Base-by-base conservation (phyloP, 2,888 invertebrate genomes). In the Chouioia cunea region DNA sequence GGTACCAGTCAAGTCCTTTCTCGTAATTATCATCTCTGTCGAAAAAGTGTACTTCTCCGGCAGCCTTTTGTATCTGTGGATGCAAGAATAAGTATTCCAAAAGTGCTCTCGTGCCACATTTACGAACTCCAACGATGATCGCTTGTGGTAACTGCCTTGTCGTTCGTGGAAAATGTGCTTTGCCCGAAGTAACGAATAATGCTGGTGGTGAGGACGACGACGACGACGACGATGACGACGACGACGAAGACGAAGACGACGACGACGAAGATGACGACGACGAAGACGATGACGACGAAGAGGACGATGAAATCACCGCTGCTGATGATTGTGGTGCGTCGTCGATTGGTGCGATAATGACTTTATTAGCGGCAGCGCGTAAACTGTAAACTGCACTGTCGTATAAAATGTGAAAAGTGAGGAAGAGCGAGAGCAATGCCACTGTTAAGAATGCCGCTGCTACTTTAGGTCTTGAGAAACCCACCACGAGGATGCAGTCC, bases 41-140 rank as follows among this genome's bases (percentile, higher is more conserved):
- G 86, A 99, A 99, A 88, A 97, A 99, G 86, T 99, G 98, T 46
- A 97, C 94, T 87, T 99, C 98, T 22, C 96, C 94, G 16, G 95
- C 93, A 1, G 97, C 96, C 82, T 95, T 96, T 85, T 95, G 95
- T 69, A 97, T 93, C 88, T 93, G 91, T 15, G 95, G 95, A 87
- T 99, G 98, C 60, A 98, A 90, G 84, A 96, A 95, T 63, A 99
- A 88, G 93, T 98, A 98, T 87, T 99, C 98, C 65, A 99, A 90
- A 6, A 99, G 90, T 0, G 99, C 99, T 67, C 98, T 88, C 0
- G 99, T 99, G 20, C 99, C 99, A 82, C 97, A 97, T 88, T 99
- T 99, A 79, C 97, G 90, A 36, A 97, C 97, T 60, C 98, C 98
- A 77, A 98, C 93, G 82, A 98, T 97, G 77, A 97, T 90, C 48